These are phyloP conservation scores for Syritta pipiens DNA, from an alignment of 2,888 invertebrate genomes.

Conservation along the genomic window DNA sequence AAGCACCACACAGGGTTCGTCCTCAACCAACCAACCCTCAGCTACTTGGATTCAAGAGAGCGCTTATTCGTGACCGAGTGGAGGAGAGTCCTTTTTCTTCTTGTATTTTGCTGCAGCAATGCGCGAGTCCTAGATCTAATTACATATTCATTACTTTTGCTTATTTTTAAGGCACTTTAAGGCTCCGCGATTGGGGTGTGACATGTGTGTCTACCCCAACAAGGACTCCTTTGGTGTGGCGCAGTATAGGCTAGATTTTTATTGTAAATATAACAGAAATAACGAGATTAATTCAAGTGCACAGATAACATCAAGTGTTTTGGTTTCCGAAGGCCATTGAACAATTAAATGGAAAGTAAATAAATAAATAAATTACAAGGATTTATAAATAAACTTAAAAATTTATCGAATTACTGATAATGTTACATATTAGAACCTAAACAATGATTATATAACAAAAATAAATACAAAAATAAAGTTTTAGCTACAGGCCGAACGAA, in stretches of 20 bases:
- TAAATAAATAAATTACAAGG: slow-evolving; percentile 25
- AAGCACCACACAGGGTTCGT: slow-evolving; percentile 67
- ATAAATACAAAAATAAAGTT: slow-evolving; percentile 58
- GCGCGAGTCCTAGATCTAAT: no score
- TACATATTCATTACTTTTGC: no score
- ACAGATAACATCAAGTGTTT: slow-evolving; percentile 55
- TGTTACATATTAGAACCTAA: slow-evolving; percentile 60
- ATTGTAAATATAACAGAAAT: background rate
- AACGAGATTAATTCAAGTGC: background rate
- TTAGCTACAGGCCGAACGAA: slow-evolving; percentile 67
- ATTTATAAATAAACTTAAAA: slow-evolving; percentile 50
- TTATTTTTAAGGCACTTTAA: slow-evolving; percentile 24
- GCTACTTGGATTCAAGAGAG: slow-evolving; percentile 65
- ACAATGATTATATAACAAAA: slow-evolving; percentile 62
- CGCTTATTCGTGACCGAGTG: slow-evolving; percentile 5
- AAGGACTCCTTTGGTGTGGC: slow-evolving; percentile 43
- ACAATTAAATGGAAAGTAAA: background rate
- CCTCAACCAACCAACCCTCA: slow-evolving; percentile 68
- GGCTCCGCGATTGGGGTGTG: no score
- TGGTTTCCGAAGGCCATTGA: slow-evolving; percentile 48
- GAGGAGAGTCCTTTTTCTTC: background rate
- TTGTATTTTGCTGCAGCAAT: slow-evolving; percentile 42
- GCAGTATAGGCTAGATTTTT: background rate
- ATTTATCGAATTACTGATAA: slow-evolving; percentile 60
- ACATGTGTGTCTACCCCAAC: slow-evolving; percentile 28